Percentiles rank a stretch among this genome's conserved stretches.
Evolutionary conservation across 2,113 vertebrate species (phyloP).

Genomic region (Crotalus tigris): DNA sequence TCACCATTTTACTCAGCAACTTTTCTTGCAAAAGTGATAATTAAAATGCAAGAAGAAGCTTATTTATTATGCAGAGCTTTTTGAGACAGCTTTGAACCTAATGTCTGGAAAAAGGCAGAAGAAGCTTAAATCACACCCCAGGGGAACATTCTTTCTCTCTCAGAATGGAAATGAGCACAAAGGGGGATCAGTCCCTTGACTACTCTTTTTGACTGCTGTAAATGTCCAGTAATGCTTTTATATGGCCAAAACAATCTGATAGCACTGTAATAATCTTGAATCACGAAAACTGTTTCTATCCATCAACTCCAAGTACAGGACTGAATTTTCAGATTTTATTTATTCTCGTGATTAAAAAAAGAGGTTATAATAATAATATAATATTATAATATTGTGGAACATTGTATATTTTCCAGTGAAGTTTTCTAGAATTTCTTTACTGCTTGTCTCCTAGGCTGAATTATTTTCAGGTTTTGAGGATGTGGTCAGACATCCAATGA

Average conservation of each 20-base stretch:
- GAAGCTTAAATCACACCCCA: conserved; percentile 11
- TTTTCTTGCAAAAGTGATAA: conserved; percentile 12
- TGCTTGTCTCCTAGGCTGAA: neutral
- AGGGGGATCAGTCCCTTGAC: neutral
- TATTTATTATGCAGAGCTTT: conserved; percentile 14
- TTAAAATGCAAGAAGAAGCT: neutral
- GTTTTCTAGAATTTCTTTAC: neutral
- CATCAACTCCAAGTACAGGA: neutral
- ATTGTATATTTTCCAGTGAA: neutral
- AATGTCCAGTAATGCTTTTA: neutral
- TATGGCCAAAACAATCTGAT: neutral
- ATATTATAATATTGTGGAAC: neutral
- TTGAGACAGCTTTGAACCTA: neutral
- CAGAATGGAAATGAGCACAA: conserved; percentile 14
- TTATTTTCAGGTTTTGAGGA: neutral
- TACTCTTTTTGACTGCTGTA: neutral
- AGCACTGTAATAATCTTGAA: neutral
- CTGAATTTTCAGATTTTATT: neutral
- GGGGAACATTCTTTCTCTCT: conserved; percentile 18
- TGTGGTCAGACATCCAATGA: neutral
- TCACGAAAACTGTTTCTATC: neutral
- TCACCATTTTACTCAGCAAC: neutral
- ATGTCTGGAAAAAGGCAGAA: conserved; percentile 9
- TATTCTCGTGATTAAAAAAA: neutral
- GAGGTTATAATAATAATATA: neutral